Evolutionary conservation across 2,113 vertebrate genomes (phyloP).

Genomic region (Myotis lucifugus): DNA sequence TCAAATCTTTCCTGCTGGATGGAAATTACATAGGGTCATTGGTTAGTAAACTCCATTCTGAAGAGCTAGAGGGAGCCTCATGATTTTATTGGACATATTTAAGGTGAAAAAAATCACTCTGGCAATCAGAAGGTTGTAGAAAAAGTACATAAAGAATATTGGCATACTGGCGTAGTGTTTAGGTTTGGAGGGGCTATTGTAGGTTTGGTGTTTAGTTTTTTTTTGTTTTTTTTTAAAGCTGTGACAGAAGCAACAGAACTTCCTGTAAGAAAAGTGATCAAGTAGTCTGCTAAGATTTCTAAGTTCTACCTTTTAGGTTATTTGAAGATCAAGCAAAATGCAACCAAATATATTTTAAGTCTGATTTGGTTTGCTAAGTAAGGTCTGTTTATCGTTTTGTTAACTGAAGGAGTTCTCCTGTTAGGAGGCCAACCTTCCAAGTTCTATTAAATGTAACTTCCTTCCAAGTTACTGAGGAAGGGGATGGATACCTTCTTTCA

Average conservation of each 20-base stretch:
- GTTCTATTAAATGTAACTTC: conserved; percentile 60
- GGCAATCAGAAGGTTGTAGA: conserved; percentile 36
- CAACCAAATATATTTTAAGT: conserved; percentile 55
- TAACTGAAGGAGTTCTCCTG: conserved; percentile 48
- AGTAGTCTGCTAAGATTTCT: conserved; percentile 61
- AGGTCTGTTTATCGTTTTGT: neutral
- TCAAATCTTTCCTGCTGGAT: conserved; percentile 72
- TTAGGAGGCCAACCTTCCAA: conserved; percentile 48
- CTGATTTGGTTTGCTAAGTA: conserved; percentile 61
- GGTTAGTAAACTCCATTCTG: conserved; percentile 82
- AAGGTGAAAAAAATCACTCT: conserved; percentile 49
- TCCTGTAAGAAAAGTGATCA: conserved; percentile 43
- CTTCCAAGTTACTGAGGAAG: neutral
- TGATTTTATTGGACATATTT: conserved; percentile 80
- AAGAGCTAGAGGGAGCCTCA: conserved; percentile 84
- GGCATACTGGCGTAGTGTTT: conserved; percentile 51
- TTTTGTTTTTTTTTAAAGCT: neutral
- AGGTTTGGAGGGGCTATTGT: conserved; percentile 44
- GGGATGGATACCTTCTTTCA: neutral
- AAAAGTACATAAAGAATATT: conserved; percentile 45
- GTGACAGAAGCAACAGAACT: conserved; percentile 21
- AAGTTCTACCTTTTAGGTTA: conserved; percentile 48
- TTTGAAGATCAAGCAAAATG: conserved; percentile 71
- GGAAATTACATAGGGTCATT: conserved; percentile 79
- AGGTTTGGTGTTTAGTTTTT: neutral